A percentile compares a stretch with the other conserved stretches of the same genome.
These are phyloP conservation scores for Drosophila nr. fundita DNA, from an alignment of 2,888 invertebrate species.

Conservation along the genomic window DNA sequence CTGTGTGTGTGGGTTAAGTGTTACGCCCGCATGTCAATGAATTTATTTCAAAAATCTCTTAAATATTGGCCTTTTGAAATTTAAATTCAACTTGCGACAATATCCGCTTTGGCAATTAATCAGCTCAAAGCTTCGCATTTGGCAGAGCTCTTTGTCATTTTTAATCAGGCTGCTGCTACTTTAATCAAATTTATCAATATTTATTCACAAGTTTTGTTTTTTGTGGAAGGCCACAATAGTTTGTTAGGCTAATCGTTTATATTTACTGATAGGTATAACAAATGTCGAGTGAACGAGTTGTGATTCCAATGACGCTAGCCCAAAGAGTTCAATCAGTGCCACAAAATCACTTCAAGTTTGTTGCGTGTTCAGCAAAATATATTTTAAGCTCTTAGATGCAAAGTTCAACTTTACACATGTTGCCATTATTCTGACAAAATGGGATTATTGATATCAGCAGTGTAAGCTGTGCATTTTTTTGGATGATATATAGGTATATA, in stretches of 20 bases:
- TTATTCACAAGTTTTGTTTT: slow-evolving; percentile 16
- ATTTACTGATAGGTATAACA: not conserved
- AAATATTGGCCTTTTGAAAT: slow-evolving; percentile 39
- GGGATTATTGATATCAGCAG: slow-evolving; percentile 72
- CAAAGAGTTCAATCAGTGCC: not conserved
- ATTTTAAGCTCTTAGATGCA: not conserved
- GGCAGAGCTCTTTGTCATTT: slow-evolving; percentile 30
- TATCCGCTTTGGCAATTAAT: slow-evolving; percentile 62
- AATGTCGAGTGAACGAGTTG: not conserved
- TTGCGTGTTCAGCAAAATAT: not conserved
- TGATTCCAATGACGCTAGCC: not conserved
- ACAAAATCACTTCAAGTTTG: not conserved
- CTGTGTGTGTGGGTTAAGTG: slow-evolving; percentile 36
- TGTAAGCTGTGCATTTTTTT: slow-evolving; percentile 53
- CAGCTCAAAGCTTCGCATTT: slow-evolving; percentile 25
- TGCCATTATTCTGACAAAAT: slow-evolving; percentile 37
- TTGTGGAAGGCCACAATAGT: not conserved
- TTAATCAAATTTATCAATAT: slow-evolving; percentile 12
- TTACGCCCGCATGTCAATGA: slow-evolving; percentile 45
- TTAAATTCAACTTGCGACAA: slow-evolving; percentile 24
- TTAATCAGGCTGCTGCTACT: not conserved
- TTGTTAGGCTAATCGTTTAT: not conserved
- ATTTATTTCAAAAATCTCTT: slow-evolving; percentile 36
- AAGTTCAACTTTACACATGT: not conserved
- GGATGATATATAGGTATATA: slow-evolving; percentile 7